Conservation (phyloP, 2,888 invertebrate genomes). For the Protula sp. region DNA sequence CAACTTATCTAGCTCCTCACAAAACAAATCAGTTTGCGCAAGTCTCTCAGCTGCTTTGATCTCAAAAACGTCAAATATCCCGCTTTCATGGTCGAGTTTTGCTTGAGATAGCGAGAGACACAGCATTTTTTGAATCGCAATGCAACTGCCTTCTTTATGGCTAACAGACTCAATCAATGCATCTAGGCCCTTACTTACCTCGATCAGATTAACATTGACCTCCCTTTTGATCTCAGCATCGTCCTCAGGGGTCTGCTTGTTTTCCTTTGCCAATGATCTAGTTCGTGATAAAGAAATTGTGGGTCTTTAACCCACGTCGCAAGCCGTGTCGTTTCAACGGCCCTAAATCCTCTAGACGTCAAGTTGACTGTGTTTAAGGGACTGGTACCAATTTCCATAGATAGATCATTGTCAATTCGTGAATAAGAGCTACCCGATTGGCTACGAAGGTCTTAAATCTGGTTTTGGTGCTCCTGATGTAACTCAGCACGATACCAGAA, state of each 20-base stretch:
- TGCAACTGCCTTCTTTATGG: background rate
- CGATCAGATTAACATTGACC: background rate
- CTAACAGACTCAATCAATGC: background rate
- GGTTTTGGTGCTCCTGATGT: background rate
- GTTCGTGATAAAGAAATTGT: background rate
- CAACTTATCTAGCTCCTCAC: too few species aligned
- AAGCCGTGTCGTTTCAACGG: background rate
- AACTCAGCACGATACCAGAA: background rate
- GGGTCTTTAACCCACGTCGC: background rate
- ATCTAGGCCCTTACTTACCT: background rate
- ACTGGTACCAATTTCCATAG: background rate
- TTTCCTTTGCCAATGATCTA: background rate
- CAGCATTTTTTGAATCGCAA: background rate
- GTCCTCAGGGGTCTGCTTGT: background rate
- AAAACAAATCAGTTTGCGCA: too few species aligned
- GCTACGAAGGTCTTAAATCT: constrained; percentile 1
- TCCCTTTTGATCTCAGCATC: background rate
- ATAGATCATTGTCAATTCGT: background rate
- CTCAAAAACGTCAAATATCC: background rate
- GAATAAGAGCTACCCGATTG: background rate
- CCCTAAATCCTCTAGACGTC: background rate
- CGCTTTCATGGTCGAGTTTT: background rate
- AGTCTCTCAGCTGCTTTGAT: background rate
- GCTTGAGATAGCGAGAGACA: background rate
- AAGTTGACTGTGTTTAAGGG: background rate